Evolutionary conservation across 1,140 invertebrate genomes (phyloP).

Genomic region (Anastrepha ludens): DNA sequence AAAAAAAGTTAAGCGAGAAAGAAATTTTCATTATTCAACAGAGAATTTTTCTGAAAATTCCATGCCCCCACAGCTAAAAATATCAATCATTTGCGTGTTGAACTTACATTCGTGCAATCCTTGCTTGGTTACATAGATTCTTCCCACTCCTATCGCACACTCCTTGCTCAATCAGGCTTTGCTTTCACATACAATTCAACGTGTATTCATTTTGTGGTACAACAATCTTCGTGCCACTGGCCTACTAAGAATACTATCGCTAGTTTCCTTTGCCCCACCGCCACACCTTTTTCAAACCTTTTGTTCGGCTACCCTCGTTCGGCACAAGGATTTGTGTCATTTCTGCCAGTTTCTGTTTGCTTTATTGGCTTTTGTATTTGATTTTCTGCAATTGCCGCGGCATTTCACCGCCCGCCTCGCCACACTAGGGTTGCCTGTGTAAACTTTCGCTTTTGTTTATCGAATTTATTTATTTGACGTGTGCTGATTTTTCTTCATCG

Average conservation of each 20-base stretch:
- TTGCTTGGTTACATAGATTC: not conserved
- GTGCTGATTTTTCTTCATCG: slow-evolving; percentile 15
- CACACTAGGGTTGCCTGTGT: not conserved
- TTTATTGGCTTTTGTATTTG: slow-evolving; percentile 22
- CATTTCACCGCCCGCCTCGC: slow-evolving; percentile 52
- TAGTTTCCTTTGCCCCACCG: not conserved
- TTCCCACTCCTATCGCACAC: not conserved
- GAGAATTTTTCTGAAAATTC: not conserved
- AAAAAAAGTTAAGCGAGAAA: no score
- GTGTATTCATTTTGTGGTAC: not conserved
- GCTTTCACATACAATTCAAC: not conserved
- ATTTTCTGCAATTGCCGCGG: slow-evolving; percentile 60
- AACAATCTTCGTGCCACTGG: not conserved
- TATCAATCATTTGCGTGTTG: slow-evolving; percentile 30
- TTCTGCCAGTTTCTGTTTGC: slow-evolving; percentile 42
- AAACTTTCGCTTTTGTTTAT: slow-evolving; percentile 15
- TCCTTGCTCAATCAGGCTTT: not conserved
- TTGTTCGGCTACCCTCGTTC: not conserved
- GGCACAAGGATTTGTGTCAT: slow-evolving; percentile 10
- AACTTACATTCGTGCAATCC: not conserved
- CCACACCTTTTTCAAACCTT: not conserved
- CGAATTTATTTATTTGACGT: slow-evolving; percentile 11
- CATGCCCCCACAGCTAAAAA: not conserved
- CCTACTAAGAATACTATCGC: not conserved
- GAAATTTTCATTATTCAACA: no score